These are phyloP conservation scores for Tapirus terrestris DNA, from an alignment of 2,113 vertebrate genomes.

Conservation along the genomic window DNA sequence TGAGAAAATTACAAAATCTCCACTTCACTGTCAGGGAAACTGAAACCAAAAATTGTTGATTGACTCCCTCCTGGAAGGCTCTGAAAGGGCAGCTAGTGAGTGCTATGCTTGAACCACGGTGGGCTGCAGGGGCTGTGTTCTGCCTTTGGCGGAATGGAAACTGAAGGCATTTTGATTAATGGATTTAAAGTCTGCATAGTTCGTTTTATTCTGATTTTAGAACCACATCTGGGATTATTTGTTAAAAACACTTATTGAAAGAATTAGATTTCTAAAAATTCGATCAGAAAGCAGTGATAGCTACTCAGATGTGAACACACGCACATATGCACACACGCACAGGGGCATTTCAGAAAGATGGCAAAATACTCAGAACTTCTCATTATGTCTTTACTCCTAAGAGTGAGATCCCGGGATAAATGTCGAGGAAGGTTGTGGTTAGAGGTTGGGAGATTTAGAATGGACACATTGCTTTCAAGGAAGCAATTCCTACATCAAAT, in stretches of 20 bases:
- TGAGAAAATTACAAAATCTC: slow-evolving; percentile 64
- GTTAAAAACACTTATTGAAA: slow-evolving; percentile 16
- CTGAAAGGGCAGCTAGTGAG: slow-evolving; percentile 43
- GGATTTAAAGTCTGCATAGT: slow-evolving; percentile 49
- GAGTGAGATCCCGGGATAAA: slow-evolving; percentile 1
- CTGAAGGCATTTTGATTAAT: slow-evolving; percentile 62
- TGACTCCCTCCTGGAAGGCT: slow-evolving; percentile 38
- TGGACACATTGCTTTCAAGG: neutral
- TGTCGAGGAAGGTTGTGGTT: neutral
- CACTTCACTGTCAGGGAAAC: slow-evolving; percentile 51
- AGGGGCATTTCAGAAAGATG: slow-evolving; percentile 23
- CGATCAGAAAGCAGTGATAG: neutral
- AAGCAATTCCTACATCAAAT: slow-evolving; percentile 1
- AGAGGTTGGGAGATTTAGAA: slow-evolving; percentile 6
- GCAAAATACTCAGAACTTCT: neutral
- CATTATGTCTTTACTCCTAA: slow-evolving; percentile 23
- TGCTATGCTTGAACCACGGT: slow-evolving; percentile 12
- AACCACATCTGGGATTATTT: slow-evolving; percentile 14
- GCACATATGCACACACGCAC: neutral
- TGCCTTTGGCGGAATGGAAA: slow-evolving; percentile 63
- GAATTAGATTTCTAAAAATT: slow-evolving; percentile 21
- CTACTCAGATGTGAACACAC: neutral
- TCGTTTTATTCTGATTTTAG: slow-evolving; percentile 65
- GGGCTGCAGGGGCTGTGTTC: neutral
- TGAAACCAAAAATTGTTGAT: slow-evolving; percentile 54